phyloP scores from a whole-genome alignment of 2,797 vertebrate species.

The Smutsia temminckii region DNA sequence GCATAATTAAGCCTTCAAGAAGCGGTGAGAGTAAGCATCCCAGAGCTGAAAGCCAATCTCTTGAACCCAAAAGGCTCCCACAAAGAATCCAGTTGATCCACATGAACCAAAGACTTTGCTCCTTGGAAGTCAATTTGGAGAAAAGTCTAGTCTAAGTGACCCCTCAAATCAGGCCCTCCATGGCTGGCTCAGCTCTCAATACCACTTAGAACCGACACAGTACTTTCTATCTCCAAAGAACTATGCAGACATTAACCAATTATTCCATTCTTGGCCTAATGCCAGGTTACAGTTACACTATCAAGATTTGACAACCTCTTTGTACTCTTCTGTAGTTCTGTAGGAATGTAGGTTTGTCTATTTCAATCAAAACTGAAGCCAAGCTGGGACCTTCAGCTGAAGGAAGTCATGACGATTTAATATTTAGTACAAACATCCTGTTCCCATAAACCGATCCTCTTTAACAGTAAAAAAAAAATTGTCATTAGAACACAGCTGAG shows the following conservation, averaged over 20 bases:
- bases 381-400: constrained; percentile 74
- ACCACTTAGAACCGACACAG: constrained; percentile 51
- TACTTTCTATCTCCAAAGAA: constrained; percentile 72
- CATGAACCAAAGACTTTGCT: neutral
- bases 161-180: constrained; percentile 30
- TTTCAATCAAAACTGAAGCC: constrained; percentile 75
- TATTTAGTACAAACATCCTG: constrained; percentile 82
- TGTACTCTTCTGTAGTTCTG: constrained; percentile 61
- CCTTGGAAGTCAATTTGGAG: neutral
- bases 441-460: constrained; percentile 74
- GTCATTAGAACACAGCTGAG: constrained; percentile 73
- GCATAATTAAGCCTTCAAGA: constrained; percentile 1
- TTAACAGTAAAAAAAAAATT: constrained; percentile 73
- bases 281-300: constrained; percentile 43
- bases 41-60: neutral
- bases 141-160: constrained; percentile 20
- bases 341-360: constrained; percentile 76
- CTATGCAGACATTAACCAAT: constrained; percentile 70
- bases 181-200: neutral
- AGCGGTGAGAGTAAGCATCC: neutral
- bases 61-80: neutral
- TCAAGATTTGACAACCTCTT: constrained; percentile 77
- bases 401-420: constrained; percentile 77
- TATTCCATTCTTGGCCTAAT: constrained; percentile 65
- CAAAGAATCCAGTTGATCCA: neutral